phyloP scores from a whole-genome alignment of 2,888 invertebrate genomes.

The Drosophila infuscata region DNA sequence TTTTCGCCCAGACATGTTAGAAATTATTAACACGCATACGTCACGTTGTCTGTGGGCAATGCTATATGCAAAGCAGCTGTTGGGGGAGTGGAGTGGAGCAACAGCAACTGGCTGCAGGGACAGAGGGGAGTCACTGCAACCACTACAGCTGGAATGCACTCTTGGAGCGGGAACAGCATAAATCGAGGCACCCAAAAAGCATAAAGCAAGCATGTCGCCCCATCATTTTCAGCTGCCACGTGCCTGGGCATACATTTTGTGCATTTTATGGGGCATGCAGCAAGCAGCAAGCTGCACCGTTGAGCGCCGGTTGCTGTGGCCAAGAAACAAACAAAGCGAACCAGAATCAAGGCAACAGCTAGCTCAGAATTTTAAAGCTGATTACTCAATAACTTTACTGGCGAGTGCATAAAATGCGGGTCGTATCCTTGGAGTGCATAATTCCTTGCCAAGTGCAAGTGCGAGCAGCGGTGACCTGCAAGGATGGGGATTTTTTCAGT shows the following conservation, averaged over 20 bases:
- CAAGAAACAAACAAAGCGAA: conserved; percentile 57
- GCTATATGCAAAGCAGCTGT: conserved; percentile 50
- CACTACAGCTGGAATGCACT: conserved; percentile 9
- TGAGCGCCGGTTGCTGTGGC: conserved; percentile 45
- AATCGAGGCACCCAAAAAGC: conserved; percentile 75
- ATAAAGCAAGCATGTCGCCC: conserved; percentile 83
- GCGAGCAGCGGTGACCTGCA: conserved; percentile 1
- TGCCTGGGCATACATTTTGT: conserved; percentile 76
- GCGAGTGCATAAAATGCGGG: conserved; percentile 73
- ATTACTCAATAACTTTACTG: conserved; percentile 81
- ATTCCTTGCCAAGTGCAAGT: conserved; percentile 47
- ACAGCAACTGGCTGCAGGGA: conserved; percentile 20
- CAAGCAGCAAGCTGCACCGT: conserved; percentile 16
- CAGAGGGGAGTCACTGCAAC: conserved; percentile 8
- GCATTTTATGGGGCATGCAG: conserved; percentile 71
- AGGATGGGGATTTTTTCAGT: conserved; percentile 44
- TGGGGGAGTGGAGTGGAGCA: not conserved
- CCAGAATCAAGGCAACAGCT: conserved; percentile 19
- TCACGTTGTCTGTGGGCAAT: conserved; percentile 48
- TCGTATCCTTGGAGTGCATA: conserved; percentile 76
- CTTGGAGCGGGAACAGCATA: conserved; percentile 47
- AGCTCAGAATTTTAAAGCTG: conserved; percentile 75
- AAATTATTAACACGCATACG: conserved; percentile 70
- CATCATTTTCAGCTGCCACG: conserved; percentile 83
- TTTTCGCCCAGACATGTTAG: conserved; percentile 35